These are phyloP conservation scores for Mormyrus lacerda DNA, from an alignment of 2,113 vertebrate genomes.

Conservation along the genomic window DNA sequence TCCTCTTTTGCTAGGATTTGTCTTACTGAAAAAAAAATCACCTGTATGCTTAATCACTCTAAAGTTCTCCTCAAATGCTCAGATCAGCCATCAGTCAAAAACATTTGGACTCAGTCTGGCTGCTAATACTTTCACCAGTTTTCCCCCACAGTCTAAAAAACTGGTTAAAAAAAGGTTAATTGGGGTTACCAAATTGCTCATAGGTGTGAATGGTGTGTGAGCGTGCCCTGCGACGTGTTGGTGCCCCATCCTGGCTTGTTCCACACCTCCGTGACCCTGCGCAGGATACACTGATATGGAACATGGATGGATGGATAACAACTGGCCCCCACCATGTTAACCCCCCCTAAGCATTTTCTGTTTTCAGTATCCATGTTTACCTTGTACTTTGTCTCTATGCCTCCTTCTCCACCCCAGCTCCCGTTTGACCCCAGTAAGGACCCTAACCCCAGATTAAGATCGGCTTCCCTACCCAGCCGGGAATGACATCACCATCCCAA, in stretches of 20 bases:
- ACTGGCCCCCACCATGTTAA: too few relatives aligned
- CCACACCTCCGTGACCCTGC: not conserved
- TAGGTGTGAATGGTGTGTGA: not conserved
- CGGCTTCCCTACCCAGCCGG: not conserved
- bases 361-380: not conserved
- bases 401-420: not conserved
- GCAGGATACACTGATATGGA: not conserved
- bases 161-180: not conserved
- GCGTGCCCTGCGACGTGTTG: not conserved
- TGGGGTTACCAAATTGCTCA: not conserved
- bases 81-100: not conserved
- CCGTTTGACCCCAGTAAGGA: not conserved
- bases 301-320: not conserved
- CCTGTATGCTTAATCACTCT: not conserved
- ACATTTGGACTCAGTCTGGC: not conserved
- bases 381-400: not conserved
- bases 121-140: not conserved
- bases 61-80: not conserved
- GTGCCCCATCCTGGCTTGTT: not conserved
- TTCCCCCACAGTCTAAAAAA: not conserved
- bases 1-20: slow-evolving; percentile 40
- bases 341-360: not conserved
- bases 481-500: not conserved
- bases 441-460: not conserved
- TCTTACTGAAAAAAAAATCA: not conserved